Evolutionary conservation across 35 echinoderm and acorn worm genomes (phyloP), one percentile per base, ranked within the genome.

Genomic region (Acanthaster planci): DNA sequence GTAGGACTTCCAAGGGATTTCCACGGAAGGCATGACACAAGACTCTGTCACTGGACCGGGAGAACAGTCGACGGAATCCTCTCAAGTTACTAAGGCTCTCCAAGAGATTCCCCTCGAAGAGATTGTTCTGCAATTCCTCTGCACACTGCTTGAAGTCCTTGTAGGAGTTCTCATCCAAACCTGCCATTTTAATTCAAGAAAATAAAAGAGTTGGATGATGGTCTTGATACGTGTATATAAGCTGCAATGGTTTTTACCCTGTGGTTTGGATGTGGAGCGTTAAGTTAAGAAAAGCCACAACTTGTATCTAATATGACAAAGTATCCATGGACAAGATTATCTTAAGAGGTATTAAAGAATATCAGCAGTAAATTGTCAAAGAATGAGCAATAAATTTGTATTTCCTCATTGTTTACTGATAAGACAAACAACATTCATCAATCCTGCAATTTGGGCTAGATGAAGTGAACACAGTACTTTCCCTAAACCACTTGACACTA

Each of bases 41-140:
- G 56, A 38, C 15, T 16, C 8, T 1, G 59, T 87, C 52, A 5
- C 15, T 44, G 37, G 85, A 87, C 14, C 38, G 52, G 9, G 85
- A 87, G 76, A 87, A 87, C 7, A 87, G 47, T 4, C 85, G 75
- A 8, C 85, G 30, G 76, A 78, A 55, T 36, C 85, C 85, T 37
- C 76, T 23, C 37, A 87, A 38, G 36, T 79, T 79, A 6, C 76
- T 56, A 6, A 87, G 55, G 22, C 42, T 35, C 57, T 0, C 12
- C 19, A 39, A 27, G 35, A 79, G 38, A 8, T 87, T 38, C 10
- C 76, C 85, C n/a, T 87, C 85, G 38, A 56, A 87, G 26, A 87
- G 76, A 2, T 58, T 15, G 39, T 52, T 57, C 55, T 64, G 85
- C 14, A 87, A 32, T 8, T 18, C 37, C 26, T 35, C 37, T 3